Conservation (phyloP, 2,113 vertebrate species). For the Bufo gargarizans region DNA sequence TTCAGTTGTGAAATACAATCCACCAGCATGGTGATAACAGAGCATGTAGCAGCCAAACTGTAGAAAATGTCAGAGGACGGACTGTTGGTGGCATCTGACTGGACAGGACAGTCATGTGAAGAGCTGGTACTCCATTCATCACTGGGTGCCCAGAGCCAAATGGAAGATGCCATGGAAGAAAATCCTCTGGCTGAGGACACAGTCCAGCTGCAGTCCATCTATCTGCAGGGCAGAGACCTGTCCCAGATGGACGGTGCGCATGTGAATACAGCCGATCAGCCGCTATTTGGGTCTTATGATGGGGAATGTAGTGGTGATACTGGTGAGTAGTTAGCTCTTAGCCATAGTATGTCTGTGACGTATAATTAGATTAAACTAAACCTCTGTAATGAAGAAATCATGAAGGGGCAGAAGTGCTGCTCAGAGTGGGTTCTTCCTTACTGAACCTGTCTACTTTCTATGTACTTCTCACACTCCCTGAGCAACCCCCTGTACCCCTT, state of each 20-base stretch:
- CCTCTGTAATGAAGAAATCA: no score
- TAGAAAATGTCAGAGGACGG: constrained; percentile 15
- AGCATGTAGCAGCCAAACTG: not conserved
- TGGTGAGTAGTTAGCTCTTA: constrained; percentile 37
- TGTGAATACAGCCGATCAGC: constrained; percentile 64
- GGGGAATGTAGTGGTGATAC: constrained; percentile 63
- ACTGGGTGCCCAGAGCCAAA: constrained; percentile 48
- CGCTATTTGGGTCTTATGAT: constrained; percentile 69
- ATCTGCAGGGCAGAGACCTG: constrained; percentile 67
- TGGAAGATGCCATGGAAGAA: not conserved
- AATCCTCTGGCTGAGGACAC: constrained; percentile 44
- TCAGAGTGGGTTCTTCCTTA: no score
- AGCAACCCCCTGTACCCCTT: no score
- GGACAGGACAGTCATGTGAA: constrained; percentile 50
- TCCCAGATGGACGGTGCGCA: constrained; percentile 62
- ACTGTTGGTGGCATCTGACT: constrained; percentile 2
- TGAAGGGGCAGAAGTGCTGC: no score
- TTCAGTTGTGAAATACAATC: not conserved
- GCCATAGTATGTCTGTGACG: no score
- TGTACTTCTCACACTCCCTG: no score
- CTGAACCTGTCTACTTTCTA: no score
- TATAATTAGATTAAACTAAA: no score
- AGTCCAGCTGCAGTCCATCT: constrained; percentile 38
- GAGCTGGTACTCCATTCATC: constrained; percentile 65
- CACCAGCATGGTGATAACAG: not conserved